A percentile compares a stretch with the other conserved stretches of the same genome.
These are phyloP conservation scores for Pangasius larnaudii DNA, from an alignment of 2,797 vertebrate genomes.

Conservation along the genomic window DNA sequence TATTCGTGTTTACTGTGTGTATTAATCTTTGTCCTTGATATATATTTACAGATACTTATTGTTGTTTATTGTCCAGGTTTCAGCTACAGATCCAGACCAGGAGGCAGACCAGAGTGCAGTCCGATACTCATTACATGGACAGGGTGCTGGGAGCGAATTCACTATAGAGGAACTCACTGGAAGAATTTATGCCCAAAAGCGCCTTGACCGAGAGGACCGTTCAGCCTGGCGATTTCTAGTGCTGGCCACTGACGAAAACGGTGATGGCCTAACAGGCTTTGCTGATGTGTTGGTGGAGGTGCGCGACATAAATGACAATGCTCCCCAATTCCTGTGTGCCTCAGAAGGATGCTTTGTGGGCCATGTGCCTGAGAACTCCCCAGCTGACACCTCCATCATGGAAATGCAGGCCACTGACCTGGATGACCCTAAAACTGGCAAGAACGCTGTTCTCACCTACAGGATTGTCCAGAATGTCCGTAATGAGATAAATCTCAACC, in stretches of 20 bases:
- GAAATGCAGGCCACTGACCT: conserved; percentile 87
- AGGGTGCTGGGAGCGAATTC: conserved; percentile 84
- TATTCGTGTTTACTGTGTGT: background rate
- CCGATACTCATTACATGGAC: conserved; percentile 85
- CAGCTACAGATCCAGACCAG: conserved; percentile 85
- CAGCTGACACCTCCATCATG: conserved; percentile 84
- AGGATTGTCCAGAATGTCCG: conserved; percentile 85
- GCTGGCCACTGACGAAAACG: conserved; percentile 85
- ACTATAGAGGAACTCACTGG: conserved; percentile 82
- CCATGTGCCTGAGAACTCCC: conserved; percentile 82
- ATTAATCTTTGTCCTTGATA: conserved; percentile 41
- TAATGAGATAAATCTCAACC: conserved; percentile 86
- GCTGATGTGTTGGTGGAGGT: conserved; percentile 87
- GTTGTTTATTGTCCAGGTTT: conserved; percentile 74
- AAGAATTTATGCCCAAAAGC: conserved; percentile 77
- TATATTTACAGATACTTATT: conserved; percentile 13
- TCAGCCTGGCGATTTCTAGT: conserved; percentile 84
- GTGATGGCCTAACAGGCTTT: conserved; percentile 86
- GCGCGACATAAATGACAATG: conserved; percentile 84
- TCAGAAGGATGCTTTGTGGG: conserved; percentile 81
- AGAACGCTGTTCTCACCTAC: conserved; percentile 83
- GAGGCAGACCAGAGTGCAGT: conserved; percentile 83
- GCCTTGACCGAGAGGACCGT: conserved; percentile 83
- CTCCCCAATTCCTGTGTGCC: conserved; percentile 83
- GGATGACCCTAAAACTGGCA: conserved; percentile 82